Evolutionary conservation across 1,140 invertebrate genomes (phyloP), one percentile per base, ranked within the genome.

Genomic region (Cyphomyrmex costatus): DNA sequence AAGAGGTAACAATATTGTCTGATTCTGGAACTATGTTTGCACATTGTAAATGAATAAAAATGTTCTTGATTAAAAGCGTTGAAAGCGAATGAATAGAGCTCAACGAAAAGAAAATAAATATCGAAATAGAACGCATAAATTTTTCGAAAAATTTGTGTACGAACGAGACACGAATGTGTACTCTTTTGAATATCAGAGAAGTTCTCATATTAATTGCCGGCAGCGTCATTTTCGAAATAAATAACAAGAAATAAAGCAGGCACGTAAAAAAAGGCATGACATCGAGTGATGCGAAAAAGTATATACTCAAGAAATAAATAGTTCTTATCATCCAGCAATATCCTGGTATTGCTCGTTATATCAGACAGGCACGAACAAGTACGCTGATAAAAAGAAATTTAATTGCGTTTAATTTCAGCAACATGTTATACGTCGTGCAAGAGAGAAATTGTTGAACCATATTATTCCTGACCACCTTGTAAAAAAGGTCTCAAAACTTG

Each of bases 391-490:
- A 73, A 83, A 83, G 68, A n/a, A 73, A 83, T 83, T 83, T 83
- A 83, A 74, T 83, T 83, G 24, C 68, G 24, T 83, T 74, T 83
- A 83, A 83, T 83, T 82, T 83, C 68, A 74, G 53, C 79, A 42
- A 58, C 53, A 33, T 24, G 79, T 82, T 53, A 46, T 21, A n/a
- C 6, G n/a, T n/a, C 51, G 33, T 16, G 46, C 8, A 12, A 8
- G 51, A 56, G 46, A 70, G 3, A 58, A 82, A 51, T 71, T 33
- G 21, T 19, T 70, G 1, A 19, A n/a, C 30, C 46, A 5, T 24
- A 10, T 56, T 27, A 6, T 80, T 56, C 42, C 63, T 19, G 46
- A 21, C 21, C n/a, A 2, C 4, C 12, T n/a, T 56, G 1, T 42
- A 30, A 21, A 36, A 12, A 7, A 33, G 33, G 24, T 5, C 6